Conservation (phyloP, 2,113 vertebrate species). For the Notothenia rossii region DNA sequence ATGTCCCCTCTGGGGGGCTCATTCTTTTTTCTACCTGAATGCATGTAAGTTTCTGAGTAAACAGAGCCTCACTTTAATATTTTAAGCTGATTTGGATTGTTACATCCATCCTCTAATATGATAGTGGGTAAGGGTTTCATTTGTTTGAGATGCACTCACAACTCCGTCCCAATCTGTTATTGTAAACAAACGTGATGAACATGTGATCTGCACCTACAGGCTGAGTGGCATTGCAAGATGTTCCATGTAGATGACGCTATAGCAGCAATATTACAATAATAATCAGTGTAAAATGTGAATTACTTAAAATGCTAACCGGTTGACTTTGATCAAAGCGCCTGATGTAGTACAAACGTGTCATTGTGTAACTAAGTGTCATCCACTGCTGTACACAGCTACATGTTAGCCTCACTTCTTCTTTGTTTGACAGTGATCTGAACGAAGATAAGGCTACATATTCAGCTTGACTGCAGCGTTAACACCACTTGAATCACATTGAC, state of each 20-base stretch:
- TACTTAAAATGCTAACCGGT: background rate
- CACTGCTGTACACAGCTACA: background rate
- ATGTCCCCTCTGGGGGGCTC: no score
- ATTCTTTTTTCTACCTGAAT: background rate
- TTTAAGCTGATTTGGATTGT: background rate
- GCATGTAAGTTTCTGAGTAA: background rate
- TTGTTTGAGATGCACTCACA: background rate
- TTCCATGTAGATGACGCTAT: conserved; percentile 37
- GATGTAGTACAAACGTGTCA: background rate
- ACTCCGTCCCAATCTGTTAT: background rate
- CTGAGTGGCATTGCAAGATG: fast-evolving
- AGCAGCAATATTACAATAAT: background rate
- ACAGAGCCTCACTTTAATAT: background rate
- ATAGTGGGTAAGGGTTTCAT: background rate
- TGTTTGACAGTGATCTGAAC: background rate
- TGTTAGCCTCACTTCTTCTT: background rate
- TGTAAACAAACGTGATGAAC: conserved; percentile 38
- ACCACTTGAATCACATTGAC: background rate
- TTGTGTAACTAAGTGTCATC: fast-evolving
- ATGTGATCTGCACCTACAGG: background rate
- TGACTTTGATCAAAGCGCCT: background rate
- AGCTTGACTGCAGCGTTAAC: background rate
- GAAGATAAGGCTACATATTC: background rate
- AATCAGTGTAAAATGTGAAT: background rate
- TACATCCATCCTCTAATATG: background rate